Evolutionary conservation across 2,797 vertebrate species (phyloP), one percentile per base, ranked within the genome.

Genomic region (Sebastes ruberrimus): DNA sequence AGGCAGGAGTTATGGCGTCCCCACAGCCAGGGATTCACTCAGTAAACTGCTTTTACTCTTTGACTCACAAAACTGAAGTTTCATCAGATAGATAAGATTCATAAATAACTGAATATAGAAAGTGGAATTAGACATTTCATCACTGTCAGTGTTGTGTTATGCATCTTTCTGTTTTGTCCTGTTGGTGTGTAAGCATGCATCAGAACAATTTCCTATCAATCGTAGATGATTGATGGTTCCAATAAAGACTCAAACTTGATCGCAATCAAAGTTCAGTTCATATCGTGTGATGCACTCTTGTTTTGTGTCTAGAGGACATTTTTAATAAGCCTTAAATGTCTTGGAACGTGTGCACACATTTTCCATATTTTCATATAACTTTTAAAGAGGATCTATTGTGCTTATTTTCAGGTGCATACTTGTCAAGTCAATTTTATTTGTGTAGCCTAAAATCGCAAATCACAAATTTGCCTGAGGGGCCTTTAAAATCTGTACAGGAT

Each of bases 101-200:
- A 52, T 42, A 30, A 27, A 59, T 49, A 18, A 46, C 56, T 52
- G 42, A 5, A 27, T 30, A 23, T 9, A 46, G 13, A 68, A 46
- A 22, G 3, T 64, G 4, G 57, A 70, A 63, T 73, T 14, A 38
- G 55, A 70, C 30, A 35, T 77, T 85, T 55, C 10, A 72, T 88
- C 62, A 71, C 42, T 80, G 70, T 61, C 75, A 68, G 59, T 11
- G 25, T 22, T 56, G 3, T 23, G 16, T 28, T 53, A 3, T 57
- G 1, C 23, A 61, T 74, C 23, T 56, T 74, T n/a, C 9, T 20
- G 30, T 56, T 4, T 7, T 14, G n/a, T 56, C 4, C 7, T 30
- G 2, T 60, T 46, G 55, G 53, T 46, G 11, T 23, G 9, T 46
- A 7, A 32, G 33, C 23, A 13, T 10, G 28, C 23, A 59, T 14